These are phyloP conservation scores for Rhopalosiphum padi DNA, from an alignment of 1,140 invertebrate genomes.

Conservation along the genomic window DNA sequence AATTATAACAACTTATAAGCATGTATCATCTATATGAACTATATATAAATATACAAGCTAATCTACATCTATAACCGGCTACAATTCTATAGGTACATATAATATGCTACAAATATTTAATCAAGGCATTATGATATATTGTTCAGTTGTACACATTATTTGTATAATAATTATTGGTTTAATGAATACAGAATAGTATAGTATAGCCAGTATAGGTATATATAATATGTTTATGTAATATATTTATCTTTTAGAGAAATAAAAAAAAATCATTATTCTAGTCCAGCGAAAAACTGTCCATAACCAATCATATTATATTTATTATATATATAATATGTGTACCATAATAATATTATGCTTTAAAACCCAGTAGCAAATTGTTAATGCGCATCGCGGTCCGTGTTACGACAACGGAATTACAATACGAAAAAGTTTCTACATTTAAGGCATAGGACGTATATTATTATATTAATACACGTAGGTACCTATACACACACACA, in stretches of 20 bases:
- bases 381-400: neutral
- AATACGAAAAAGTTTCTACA: constrained; percentile 51
- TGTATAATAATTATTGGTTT: neutral
- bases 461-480: neutral
- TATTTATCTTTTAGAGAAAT: neutral
- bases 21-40: neutral
- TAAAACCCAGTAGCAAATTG: constrained; percentile 23
- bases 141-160: neutral
- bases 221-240: neutral
- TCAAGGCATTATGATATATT: neutral
- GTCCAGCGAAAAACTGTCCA: neutral
- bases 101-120: neutral
- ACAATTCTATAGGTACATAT: neutral
- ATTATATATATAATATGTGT: neutral
- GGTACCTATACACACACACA: too few species aligned
- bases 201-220: neutral
- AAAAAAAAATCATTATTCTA: constrained; percentile 17
- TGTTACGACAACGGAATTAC: neutral
- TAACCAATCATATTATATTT: neutral
- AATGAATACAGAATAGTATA: too few species aligned
- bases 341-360: neutral
- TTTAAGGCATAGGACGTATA: neutral
- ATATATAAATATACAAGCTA: neutral
- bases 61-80: neutral
- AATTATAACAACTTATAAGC: constrained; percentile 1